A percentile compares a stretch with the other conserved stretches of the same genome.
Evolutionary conservation across 2,113 vertebrate species (phyloP).

Genomic region (Hippocampus guttulatus): DNA sequence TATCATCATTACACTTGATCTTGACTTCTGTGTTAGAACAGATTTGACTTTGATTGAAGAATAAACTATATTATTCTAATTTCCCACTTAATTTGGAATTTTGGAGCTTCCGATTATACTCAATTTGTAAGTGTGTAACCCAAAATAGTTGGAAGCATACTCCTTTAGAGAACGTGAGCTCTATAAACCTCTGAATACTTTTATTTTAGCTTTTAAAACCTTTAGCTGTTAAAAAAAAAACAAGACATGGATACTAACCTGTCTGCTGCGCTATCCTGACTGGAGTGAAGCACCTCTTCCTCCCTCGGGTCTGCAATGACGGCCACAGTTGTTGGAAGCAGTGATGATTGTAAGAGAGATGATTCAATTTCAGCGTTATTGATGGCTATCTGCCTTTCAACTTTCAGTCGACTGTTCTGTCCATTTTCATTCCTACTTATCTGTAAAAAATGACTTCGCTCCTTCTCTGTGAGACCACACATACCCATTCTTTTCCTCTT

Average conservation of each 20-base stretch:
- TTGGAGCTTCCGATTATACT: too few relatives aligned
- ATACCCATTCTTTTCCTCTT: constrained; percentile 67
- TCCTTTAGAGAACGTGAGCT: background rate
- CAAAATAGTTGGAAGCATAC: background rate
- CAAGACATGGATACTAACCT: constrained; percentile 29
- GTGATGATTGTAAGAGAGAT: background rate
- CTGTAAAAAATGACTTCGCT: constrained; percentile 33
- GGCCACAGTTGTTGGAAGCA: background rate
- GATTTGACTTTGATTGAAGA: background rate
- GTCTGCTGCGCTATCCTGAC: constrained; percentile 4
- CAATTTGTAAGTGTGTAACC: background rate
- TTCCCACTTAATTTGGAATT: background rate
- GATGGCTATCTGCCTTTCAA: background rate
- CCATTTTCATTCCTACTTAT: constrained; percentile 16
- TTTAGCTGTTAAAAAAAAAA: background rate
- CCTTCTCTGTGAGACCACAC: constrained; percentile 52
- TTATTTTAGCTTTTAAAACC: background rate
- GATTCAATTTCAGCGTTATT: background rate
- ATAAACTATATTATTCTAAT: background rate
- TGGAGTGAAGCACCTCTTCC: constrained; percentile 5
- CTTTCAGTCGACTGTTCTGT: background rate
- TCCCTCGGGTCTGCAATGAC: background rate
- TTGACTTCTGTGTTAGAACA: background rate
- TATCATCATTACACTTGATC: background rate
- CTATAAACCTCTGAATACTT: background rate